These are phyloP conservation scores for Tenebrosternarchus preto DNA, from an alignment of 2,113 vertebrate genomes.

Conservation along the genomic window DNA sequence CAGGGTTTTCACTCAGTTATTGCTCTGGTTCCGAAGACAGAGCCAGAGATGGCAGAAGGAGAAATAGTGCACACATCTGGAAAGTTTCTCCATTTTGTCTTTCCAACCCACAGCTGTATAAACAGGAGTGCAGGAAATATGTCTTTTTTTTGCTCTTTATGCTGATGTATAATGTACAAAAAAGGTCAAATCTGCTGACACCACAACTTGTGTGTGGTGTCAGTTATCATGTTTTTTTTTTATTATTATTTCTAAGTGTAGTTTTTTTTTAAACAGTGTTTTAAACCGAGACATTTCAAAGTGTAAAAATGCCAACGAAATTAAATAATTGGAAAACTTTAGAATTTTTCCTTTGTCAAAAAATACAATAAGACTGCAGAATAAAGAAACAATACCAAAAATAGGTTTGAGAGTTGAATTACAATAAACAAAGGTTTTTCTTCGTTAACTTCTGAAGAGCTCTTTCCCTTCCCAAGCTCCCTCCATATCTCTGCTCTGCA, in stretches of 20 bases:
- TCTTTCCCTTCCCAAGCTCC: background rate
- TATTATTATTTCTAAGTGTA: background rate
- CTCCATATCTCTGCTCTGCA: background rate
- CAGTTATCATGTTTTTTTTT: too few relatives aligned
- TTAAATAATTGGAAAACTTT: background rate
- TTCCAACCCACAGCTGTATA: constrained; percentile 47
- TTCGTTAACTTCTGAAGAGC: background rate
- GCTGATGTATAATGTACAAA: background rate
- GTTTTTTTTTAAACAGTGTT: background rate
- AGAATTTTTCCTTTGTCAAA: background rate
- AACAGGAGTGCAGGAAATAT: constrained; percentile 40
- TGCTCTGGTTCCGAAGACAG: background rate
- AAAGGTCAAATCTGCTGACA: background rate
- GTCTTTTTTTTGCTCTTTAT: constrained; percentile 1
- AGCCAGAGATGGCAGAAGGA: constrained; percentile 5
- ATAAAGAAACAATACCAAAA: background rate
- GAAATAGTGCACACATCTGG: constrained; percentile 45
- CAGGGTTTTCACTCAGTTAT: background rate
- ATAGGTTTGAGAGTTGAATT: background rate
- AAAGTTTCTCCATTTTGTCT: constrained; percentile 42
- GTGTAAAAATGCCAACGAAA: background rate
- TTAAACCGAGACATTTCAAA: background rate
- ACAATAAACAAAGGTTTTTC: background rate
- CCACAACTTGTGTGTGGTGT: background rate
- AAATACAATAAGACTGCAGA: background rate